Percentiles rank a stretch among this genome's conserved stretches.
Conservation (phyloP, 2,797 vertebrate genomes). For the Erethizon dorsatum region DNA sequence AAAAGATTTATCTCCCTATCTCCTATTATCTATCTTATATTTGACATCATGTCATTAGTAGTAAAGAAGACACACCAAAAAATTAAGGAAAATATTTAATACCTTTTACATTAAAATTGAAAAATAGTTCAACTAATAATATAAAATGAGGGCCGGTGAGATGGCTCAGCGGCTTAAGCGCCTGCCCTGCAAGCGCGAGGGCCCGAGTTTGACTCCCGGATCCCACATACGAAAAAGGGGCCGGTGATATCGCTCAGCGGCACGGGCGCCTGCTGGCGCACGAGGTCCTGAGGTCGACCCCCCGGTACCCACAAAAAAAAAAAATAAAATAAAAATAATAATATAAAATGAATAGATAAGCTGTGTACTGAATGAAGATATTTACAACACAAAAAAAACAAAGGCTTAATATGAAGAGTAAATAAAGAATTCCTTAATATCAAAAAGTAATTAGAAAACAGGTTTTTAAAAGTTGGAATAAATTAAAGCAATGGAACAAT, state of each 20-base stretch:
- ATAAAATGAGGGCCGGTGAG: no score
- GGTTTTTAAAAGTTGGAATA: not conserved
- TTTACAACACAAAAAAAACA: not conserved
- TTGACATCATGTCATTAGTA: not conserved
- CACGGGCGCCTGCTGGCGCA: no score
- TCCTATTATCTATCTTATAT: not conserved
- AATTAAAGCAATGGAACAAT: slow-evolving; percentile 23
- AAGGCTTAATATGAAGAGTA: not conserved
- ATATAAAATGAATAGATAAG: not conserved
- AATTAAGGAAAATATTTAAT: slow-evolving; percentile 23
- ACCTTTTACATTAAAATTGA: slow-evolving; percentile 5
- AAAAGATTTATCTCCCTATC: not conserved
- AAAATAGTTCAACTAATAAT: not conserved
- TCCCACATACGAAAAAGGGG: no score
- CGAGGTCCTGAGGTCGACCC: no score
- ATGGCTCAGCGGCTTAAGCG: no score
- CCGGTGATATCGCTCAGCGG: no score
- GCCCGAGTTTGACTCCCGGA: no score
- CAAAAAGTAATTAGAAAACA: not conserved
- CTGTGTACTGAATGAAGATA: not conserved
- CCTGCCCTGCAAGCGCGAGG: no score
- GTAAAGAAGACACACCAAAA: not conserved
- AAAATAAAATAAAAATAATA: no score
- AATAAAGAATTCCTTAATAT: not conserved
- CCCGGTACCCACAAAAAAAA: no score